Base-by-base conservation (phyloP, 92 coral and sea anemone genomes). In the Bergia sp. region DNA sequence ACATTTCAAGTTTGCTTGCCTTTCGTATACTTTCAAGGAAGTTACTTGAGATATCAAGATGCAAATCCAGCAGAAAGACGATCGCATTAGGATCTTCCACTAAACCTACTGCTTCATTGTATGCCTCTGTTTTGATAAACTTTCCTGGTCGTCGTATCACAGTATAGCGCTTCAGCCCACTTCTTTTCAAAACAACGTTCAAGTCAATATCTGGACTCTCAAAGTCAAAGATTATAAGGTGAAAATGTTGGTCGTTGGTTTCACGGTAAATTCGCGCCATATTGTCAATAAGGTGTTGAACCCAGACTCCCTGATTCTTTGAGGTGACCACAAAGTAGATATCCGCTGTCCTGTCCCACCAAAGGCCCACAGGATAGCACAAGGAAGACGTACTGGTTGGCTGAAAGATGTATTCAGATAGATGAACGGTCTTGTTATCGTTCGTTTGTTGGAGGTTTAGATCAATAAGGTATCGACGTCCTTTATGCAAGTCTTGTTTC, bases 81-180 rank as follows among this genome's bases (percentile, higher is more conserved):
- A 91, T 91, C 4, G 93, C 88, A 75, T 91, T 42, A 13, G 91
- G 90, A 38, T 91, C 90, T 55, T 81, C 58, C 75, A 91, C 93
- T 75, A 71, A 74, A 41, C 79, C 72, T 5, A 89, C 93, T 13
- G 90, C 93, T 76, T 89, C 86, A 61, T 91, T 91, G 57, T 87
- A 91, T 64, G 93, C 89, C 13, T 65, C 43, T 37, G 93, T 91
- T 37, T 89, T 81, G 23, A 89, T 87, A 50, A 87, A 91, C 58
- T 18, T 72, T 20, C 89, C 93, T n/a, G 82, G 80, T 37, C 67
- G 44, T 53, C 45, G 76, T 37, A 91, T 76, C 45, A 91, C 85
- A n/a, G 83, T 87, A 42, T 81, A 91, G 74, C 66, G 85, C 76
- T 53, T 87, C 81, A 91, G 87, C 5, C 84, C 85, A 65, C 93